Base-by-base conservation (phyloP, 2,888 invertebrate species). In the Therioaphis trifolii region DNA sequence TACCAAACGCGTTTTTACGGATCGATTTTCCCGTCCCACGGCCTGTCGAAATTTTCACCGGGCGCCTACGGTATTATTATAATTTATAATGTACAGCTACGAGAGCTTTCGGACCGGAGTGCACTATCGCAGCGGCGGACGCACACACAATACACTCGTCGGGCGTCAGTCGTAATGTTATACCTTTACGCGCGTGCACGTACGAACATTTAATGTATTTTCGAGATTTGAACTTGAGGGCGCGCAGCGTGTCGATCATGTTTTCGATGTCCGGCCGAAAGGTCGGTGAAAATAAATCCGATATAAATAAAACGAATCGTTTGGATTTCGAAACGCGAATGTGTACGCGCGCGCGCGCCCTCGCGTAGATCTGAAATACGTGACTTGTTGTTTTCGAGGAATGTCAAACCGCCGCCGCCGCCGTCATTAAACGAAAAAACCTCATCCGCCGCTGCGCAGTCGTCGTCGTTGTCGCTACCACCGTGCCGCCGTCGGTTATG, bases 341-440 rank as follows among this genome's bases (percentile, higher is more conserved):
- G 61, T 29, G n/a, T 14, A 11, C 69, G 69, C 2, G 43, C 15
- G 9, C 14, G 12, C 5, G 52, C 35, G 21, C 29, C 21, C 24
- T 40, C 40, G 40, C 49, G 18, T 66, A 27, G 24, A 11, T 68
- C 4, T 55, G 4, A 35, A 35, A 35, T 66, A 72, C 72, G 80
- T 80, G 80, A 80, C 80, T 72, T 24, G 80, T 80, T 24, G 61
- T 80, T 80, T 80, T 72, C 61, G 58, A 80, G 58, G 80, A 72
- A 80, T 71, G 71, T 71, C 46, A 61, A 72, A 61, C 35, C 61
- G 11, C 58, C 55, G 15, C 27, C 40, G 43, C 18, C 52, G 15
- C 35, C 29, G 71, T 80, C 61, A 72, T 79, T 69, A 79, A 58
- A 79, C 11, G 46, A 40, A 43, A 69, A 71, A 80, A 63, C 80